These are phyloP conservation scores for Garrulus glandarius DNA, from an alignment of 2,797 vertebrate genomes.

Conservation along the genomic window DNA sequence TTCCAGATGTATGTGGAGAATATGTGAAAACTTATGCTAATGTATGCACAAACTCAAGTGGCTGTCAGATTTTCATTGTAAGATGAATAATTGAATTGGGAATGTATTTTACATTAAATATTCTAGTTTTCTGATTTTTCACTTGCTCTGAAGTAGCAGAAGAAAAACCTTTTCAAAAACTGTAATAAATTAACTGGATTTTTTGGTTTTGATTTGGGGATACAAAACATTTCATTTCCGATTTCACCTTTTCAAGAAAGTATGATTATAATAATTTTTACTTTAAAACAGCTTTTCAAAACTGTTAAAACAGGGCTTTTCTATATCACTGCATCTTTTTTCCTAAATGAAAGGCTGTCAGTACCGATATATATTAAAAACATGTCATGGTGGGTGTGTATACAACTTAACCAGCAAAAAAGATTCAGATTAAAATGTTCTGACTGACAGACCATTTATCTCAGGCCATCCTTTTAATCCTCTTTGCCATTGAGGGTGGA, in stretches of 20 bases:
- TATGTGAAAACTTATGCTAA: conserved; percentile 35
- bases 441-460: neutral
- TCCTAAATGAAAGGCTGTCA: neutral
- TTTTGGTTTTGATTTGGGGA: neutral
- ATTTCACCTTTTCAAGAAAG: neutral
- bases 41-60: neutral
- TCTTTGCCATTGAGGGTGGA: neutral
- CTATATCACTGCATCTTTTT: neutral
- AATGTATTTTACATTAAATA: neutral
- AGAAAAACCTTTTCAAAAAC: neutral
- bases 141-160: neutral
- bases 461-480: neutral
- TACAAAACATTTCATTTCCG: neutral
- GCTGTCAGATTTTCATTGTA: conserved; percentile 27
- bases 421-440: neutral
- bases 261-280: neutral
- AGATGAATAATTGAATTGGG: neutral
- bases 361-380: neutral
- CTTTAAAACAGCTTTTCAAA: neutral
- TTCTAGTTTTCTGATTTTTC: neutral
- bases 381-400: neutral
- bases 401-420: neutral
- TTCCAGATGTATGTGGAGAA: neutral
- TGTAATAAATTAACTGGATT: neutral
- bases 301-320: neutral